These are phyloP conservation scores for Serranus cabrilla DNA, from an alignment of 2,797 vertebrate genomes.

Conservation along the genomic window DNA sequence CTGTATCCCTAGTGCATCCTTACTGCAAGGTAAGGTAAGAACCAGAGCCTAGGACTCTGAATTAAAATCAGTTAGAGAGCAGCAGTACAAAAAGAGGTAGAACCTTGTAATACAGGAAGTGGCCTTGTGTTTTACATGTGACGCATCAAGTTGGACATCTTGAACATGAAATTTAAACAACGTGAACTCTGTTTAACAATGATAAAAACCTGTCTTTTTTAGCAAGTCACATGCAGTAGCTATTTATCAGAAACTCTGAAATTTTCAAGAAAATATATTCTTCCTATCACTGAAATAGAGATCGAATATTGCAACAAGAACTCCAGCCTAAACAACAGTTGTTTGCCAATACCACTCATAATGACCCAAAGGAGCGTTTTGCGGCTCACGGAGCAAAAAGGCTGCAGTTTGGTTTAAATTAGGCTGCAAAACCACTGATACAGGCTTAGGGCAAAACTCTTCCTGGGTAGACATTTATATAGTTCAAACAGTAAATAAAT, in stretches of 20 bases:
- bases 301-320: too few relatives aligned
- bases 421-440: too few relatives aligned
- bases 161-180: slow-evolving; percentile 6
- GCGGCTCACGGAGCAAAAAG: too few relatives aligned
- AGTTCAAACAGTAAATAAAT: too few relatives aligned
- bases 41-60: slow-evolving; percentile 9
- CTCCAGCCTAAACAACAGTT: too few relatives aligned
- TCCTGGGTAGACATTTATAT: too few relatives aligned
- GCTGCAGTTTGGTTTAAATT: too few relatives aligned
- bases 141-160: background rate
- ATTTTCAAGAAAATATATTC: too few relatives aligned
- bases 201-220: background rate
- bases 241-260: background rate
- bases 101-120: background rate
- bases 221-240: background rate
- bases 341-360: too few relatives aligned
- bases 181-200: background rate
- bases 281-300: too few relatives aligned
- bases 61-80: slow-evolving; percentile 7
- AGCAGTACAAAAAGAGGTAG: background rate
- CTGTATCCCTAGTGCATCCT: slow-evolving; percentile 2
- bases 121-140: slow-evolving; percentile 14
- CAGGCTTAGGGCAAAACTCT: too few relatives aligned
- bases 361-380: too few relatives aligned
- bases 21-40: slow-evolving; percentile 37